A percentile compares a stretch with the other conserved stretches of the same genome.
These are phyloP conservation scores for Cylloceria caligata DNA, from an alignment of 2,888 invertebrate species.

Conservation along the genomic window DNA sequence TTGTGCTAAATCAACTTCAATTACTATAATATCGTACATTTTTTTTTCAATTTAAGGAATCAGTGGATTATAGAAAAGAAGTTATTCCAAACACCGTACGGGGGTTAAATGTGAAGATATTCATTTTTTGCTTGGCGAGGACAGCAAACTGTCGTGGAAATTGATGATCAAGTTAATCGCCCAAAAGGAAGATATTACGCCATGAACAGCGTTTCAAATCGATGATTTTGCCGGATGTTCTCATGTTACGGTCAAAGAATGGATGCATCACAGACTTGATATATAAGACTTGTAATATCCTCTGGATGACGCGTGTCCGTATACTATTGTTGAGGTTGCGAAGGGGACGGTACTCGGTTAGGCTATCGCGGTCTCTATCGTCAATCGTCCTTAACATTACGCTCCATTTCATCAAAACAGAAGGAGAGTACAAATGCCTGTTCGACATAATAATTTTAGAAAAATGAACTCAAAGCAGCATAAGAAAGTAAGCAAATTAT, in stretches of 20 bases:
- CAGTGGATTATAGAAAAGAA: too few species aligned
- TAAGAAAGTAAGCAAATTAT: too few species aligned
- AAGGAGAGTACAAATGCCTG: conserved; percentile 40
- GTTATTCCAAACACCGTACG: too few species aligned
- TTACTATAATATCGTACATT: too few species aligned
- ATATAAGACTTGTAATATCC: not conserved
- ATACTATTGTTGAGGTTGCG: not conserved
- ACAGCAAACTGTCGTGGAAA: too few species aligned
- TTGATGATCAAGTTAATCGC: too few species aligned
- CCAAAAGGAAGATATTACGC: not conserved
- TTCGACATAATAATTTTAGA: too few species aligned
- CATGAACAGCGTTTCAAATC: not conserved
- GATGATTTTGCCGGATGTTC: not conserved
- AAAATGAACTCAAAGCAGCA: too few species aligned
- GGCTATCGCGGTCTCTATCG: conserved; percentile 4
- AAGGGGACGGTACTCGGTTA: too few species aligned
- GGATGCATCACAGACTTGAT: not conserved
- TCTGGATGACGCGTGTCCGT: not conserved
- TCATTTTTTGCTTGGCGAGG: too few species aligned
- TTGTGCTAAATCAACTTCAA: not conserved
- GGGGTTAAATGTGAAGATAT: too few species aligned
- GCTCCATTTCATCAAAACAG: conserved; percentile 75
- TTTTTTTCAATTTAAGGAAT: too few species aligned
- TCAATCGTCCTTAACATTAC: conserved; percentile 74
- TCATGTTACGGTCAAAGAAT: not conserved